Conservation (phyloP, 1,140 invertebrate species). For the Ectropis grisescens region DNA sequence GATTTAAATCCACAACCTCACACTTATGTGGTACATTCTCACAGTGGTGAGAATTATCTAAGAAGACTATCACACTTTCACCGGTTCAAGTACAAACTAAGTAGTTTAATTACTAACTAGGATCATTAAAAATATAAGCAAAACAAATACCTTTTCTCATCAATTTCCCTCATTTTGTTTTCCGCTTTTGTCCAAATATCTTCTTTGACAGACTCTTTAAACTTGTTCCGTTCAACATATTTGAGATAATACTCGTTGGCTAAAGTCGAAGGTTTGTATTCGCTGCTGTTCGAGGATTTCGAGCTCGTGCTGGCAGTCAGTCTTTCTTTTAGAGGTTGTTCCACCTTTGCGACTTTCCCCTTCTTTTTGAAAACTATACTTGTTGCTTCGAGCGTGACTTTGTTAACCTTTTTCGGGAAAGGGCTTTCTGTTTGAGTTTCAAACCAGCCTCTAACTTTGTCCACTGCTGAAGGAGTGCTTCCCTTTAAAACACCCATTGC, state of each 20-base stretch:
- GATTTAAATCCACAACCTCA: too few species aligned
- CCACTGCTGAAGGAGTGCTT: too few species aligned
- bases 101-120: too few species aligned
- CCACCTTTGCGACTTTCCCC: conserved; percentile 4
- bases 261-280: conserved; percentile 21
- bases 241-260: conserved; percentile 33
- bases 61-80: too few species aligned
- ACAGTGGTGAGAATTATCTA: too few species aligned
- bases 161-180: conserved; percentile 29
- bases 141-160: conserved; percentile 22
- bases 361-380: conserved; percentile 17
- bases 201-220: conserved; percentile 12
- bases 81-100: too few species aligned
- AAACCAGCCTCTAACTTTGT: neutral
- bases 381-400: neutral
- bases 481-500: too few species aligned
- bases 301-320: too few species aligned
- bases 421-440: neutral
- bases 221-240: conserved; percentile 19
- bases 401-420: neutral
- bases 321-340: neutral
- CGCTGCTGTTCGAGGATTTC: conserved; percentile 2
- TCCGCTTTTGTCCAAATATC: conserved; percentile 27
- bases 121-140: too few species aligned
- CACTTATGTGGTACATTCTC: too few species aligned